phyloP scores from a whole-genome alignment of 1,140 invertebrate species.

The Cotesia glomerata region DNA sequence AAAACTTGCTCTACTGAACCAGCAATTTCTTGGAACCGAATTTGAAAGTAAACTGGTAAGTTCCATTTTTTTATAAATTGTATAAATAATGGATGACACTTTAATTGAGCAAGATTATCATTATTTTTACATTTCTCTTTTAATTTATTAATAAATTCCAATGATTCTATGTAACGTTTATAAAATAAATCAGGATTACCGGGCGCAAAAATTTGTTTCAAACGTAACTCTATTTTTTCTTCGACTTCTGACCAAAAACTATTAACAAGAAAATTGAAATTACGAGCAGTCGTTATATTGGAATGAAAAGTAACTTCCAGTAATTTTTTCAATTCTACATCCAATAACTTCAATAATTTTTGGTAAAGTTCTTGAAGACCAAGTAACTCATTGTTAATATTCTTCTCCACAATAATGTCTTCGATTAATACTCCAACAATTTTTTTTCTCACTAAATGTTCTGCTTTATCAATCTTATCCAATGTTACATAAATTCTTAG shows the following conservation, averaged over 20 bases:
- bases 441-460: conserved; percentile 73
- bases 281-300: conserved; percentile 54
- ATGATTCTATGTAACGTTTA: conserved; percentile 79
- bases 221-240: conserved; percentile 75
- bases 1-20: conserved; percentile 70
- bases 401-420: conserved; percentile 76
- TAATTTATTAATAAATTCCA: conserved; percentile 80
- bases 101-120: conserved; percentile 65
- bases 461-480: conserved; percentile 73
- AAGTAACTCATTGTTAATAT: conserved; percentile 73
- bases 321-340: conserved; percentile 69
- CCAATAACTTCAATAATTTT: conserved; percentile 76
- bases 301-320: neutral
- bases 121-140: conserved; percentile 70
- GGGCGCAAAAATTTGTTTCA: conserved; percentile 86
- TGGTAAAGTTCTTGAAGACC: conserved; percentile 78
- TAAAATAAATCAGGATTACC: conserved; percentile 90
- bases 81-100: conserved; percentile 71
- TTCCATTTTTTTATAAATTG: conserved; percentile 89
- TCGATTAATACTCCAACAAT: conserved; percentile 76
- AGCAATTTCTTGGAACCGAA: conserved; percentile 90
- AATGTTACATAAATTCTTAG: conserved; percentile 73
- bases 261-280: conserved; percentile 86
- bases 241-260: conserved; percentile 89
- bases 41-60: conserved; percentile 94